Percentiles rank a stretch among this genome's conserved stretches.
phyloP scores from a whole-genome alignment of 2,113 vertebrate genomes.

The Cyprinodon brontotheroides region DNA sequence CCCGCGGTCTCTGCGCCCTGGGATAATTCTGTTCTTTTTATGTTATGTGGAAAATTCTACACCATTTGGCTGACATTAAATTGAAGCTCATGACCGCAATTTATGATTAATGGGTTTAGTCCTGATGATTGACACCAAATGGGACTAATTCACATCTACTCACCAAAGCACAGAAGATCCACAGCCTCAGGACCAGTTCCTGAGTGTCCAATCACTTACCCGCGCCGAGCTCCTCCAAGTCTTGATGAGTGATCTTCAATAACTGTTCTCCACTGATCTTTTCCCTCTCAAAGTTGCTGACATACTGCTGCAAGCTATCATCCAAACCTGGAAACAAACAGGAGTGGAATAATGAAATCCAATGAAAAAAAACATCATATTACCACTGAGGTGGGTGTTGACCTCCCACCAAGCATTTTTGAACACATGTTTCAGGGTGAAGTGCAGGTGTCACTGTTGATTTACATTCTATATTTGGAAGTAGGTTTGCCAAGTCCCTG shows the following conservation, averaged over 20 bases:
- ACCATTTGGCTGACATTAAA: neutral
- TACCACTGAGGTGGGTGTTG: neutral
- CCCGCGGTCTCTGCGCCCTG: neutral
- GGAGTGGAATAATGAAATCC: neutral
- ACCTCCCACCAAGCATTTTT: too few species aligned
- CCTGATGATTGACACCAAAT: neutral
- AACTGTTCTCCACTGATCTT: conserved; percentile 97
- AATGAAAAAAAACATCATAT: neutral
- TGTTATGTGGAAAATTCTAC: conserved; percentile 39
- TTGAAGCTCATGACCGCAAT: too few species aligned
- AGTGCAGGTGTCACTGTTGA: too few species aligned
- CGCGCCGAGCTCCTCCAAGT: conserved; percentile 94
- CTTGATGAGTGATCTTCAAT: conserved; percentile 95
- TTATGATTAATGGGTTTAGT: neutral
- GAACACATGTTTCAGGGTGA: too few species aligned
- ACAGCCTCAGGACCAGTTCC: conserved; percentile 95
- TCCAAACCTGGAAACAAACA: conserved; percentile 84
- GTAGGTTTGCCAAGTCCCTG: too few species aligned
- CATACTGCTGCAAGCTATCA: conserved; percentile 93
- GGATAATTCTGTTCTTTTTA: conserved; percentile 13
- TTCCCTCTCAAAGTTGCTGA: conserved; percentile 92
- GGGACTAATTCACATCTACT: conserved; percentile 63
- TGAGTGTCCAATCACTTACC: conserved; percentile 95
- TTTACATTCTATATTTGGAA: too few species aligned
- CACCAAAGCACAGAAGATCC: conserved; percentile 95